Conservation (phyloP, 2,888 invertebrate genomes). For the Drosophila quinaria region DNA sequence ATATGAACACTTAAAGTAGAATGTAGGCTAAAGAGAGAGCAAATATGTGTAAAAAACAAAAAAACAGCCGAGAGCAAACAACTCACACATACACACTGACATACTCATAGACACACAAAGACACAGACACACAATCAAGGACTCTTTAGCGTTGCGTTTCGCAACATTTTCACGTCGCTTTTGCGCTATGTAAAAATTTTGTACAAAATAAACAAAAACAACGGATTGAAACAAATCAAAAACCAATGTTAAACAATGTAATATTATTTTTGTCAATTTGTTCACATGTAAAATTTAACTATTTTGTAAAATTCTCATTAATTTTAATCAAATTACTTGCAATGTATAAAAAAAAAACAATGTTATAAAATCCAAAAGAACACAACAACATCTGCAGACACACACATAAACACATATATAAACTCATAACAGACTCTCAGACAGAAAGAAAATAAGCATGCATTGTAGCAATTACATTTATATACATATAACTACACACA, state of each 20-base stretch:
- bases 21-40: conserved; percentile 65
- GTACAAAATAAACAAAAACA: conserved; percentile 56
- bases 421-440: conserved; percentile 35
- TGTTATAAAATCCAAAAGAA: conserved; percentile 21
- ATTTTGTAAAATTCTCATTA: conserved; percentile 73
- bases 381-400: conserved; percentile 9
- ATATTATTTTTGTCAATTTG: conserved; percentile 66
- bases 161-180: conserved; percentile 72
- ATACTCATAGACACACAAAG: conserved; percentile 17
- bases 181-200: conserved; percentile 81
- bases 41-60: conserved; percentile 34
- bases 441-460: conserved; percentile 18
- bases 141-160: conserved; percentile 68
- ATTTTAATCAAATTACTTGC: conserved; percentile 69
- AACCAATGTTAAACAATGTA: conserved; percentile 55
- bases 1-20: conserved; percentile 66
- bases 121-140: conserved; percentile 41
- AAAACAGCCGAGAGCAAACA: conserved; percentile 54
- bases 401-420: conserved; percentile 26
- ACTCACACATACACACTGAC: conserved; percentile 18
- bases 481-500: conserved; percentile 23
- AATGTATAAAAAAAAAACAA: conserved; percentile 42
- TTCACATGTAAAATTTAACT: conserved; percentile 70
- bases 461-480: conserved; percentile 23
- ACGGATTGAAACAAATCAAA: conserved; percentile 22